A percentile compares a stretch with the other conserved stretches of the same genome.
phyloP scores from a whole-genome alignment of 1,140 invertebrate species.

The Gonatopus flavifemur region DNA sequence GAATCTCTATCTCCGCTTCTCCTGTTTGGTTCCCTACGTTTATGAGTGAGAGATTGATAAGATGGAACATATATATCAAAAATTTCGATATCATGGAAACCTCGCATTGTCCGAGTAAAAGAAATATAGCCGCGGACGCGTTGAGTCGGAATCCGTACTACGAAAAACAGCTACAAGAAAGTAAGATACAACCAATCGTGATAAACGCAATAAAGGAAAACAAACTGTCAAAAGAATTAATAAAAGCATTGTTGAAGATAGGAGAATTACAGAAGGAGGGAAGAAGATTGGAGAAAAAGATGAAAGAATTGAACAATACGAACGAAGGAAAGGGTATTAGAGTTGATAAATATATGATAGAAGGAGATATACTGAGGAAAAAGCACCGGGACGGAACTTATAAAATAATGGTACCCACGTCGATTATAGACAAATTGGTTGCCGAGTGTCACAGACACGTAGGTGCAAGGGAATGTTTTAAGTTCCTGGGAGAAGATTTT shows the following conservation, averaged over 20 bases:
- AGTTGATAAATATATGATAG: not conserved
- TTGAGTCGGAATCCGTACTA: constrained; percentile 2
- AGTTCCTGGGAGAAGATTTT: constrained; percentile 27
- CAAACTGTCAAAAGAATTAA: not conserved
- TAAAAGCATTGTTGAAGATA: not conserved
- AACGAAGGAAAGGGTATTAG: not conserved
- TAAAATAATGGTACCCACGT: not conserved
- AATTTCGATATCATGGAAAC: too few relatives aligned
- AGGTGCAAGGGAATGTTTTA: constrained; percentile 28
- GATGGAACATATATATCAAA: too few relatives aligned
- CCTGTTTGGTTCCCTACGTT: too few relatives aligned
- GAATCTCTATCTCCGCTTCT: too few relatives aligned
- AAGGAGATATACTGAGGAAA: too few relatives aligned
- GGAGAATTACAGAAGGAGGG: too few relatives aligned
- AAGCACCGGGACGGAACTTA: not conserved
- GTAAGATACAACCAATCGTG: too few relatives aligned
- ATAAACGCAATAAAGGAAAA: not conserved
- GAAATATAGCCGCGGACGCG: constrained; percentile 5
- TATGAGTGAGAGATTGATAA: too few relatives aligned
- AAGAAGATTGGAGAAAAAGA: too few relatives aligned
- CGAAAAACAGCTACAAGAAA: too few relatives aligned
- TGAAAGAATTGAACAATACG: not conserved
- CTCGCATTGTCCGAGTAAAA: not conserved
- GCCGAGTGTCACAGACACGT: constrained; percentile 30
- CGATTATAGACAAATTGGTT: not conserved